Percentiles rank a stretch among this genome's conserved stretches.
Evolutionary conservation across 53 echinoderm and acorn worm species (phyloP).

Genomic region (Patiria pectinifera): DNA sequence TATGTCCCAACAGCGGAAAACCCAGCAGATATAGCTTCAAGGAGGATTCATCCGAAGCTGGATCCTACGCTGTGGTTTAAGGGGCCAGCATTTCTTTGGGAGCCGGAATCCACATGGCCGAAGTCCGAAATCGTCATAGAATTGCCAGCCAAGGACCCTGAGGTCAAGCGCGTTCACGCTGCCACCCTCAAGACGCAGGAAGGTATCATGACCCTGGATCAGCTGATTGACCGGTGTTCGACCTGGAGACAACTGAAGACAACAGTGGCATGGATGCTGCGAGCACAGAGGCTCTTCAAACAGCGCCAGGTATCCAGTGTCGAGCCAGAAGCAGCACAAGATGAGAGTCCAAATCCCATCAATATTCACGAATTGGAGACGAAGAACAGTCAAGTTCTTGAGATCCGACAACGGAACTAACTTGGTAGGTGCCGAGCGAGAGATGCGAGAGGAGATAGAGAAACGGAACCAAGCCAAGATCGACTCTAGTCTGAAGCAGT

Average conservation of each 20-base stretch:
- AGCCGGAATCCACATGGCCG: slow-evolving; percentile 22
- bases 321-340: background rate
- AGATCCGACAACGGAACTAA: slow-evolving; percentile 50
- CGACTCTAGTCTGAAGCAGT: too few species aligned
- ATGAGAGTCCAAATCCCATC: slow-evolving; percentile 18
- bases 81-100: slow-evolving; percentile 52
- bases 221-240: slow-evolving; percentile 9
- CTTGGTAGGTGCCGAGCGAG: slow-evolving; percentile 37
- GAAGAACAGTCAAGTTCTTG: slow-evolving; percentile 45
- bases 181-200: background rate
- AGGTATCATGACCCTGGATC: slow-evolving; percentile 16
- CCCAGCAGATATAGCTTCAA: too few species aligned
- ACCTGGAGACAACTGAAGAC: slow-evolving; percentile 69
- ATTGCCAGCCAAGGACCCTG: slow-evolving; percentile 45
- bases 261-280: slow-evolving; percentile 85
- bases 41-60: too few species aligned
- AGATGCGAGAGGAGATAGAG: slow-evolving; percentile 32
- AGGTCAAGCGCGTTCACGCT: slow-evolving; percentile 53
- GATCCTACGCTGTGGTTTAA: too few species aligned
- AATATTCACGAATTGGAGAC: slow-evolving; percentile 21
- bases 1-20: too few species aligned
- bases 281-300: slow-evolving; percentile 47
- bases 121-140: background rate
- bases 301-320: background rate
- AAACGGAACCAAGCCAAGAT: too few species aligned